A percentile compares a stretch with the other conserved stretches of the same genome.
phyloP scores from a whole-genome alignment of 2,797 vertebrate species.

The Sebastes diploproa region DNA sequence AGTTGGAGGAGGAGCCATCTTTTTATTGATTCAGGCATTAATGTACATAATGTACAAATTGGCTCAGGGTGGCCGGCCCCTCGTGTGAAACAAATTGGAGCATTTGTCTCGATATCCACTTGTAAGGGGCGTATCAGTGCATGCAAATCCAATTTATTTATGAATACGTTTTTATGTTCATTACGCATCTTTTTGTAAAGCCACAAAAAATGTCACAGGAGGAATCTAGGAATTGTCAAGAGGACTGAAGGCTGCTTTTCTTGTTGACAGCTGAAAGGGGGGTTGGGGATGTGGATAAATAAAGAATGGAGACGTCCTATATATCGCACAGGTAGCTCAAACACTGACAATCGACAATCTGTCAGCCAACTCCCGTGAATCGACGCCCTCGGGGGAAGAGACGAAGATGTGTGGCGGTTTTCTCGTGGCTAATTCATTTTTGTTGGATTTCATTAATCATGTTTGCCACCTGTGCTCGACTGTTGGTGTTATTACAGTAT shows the following conservation, averaged over 20 bases:
- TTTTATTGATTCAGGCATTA: constrained; percentile 67
- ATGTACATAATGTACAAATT: constrained; percentile 67
- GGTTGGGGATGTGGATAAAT: constrained; percentile 32
- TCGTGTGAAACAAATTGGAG: constrained; percentile 57
- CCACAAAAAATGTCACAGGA: background rate
- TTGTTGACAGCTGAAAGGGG: constrained; percentile 42
- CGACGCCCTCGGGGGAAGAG: constrained; percentile 20
- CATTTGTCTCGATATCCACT: constrained; percentile 58
- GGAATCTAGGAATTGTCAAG: constrained; percentile 25
- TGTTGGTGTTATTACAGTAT: constrained; percentile 28
- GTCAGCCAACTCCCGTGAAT: constrained; percentile 47
- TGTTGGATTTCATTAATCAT: constrained; percentile 50
- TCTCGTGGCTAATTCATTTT: constrained; percentile 44
- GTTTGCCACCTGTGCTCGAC: constrained; percentile 42
- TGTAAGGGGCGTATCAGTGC: background rate
- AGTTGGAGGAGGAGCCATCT: constrained; percentile 38
- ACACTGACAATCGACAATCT: constrained; percentile 47
- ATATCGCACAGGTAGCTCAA: constrained; percentile 57
- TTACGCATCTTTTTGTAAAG: constrained; percentile 9
- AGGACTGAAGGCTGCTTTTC: constrained; percentile 23
- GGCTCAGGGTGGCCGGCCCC: constrained; percentile 40
- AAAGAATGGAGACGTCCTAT: constrained; percentile 45
- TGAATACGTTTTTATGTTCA: background rate
- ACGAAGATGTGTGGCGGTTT: constrained; percentile 28
- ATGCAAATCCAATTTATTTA: constrained; percentile 32